Percentiles rank a stretch among this genome's conserved stretches.
Evolutionary conservation across 2,888 invertebrate genomes (phyloP).

Genomic region (Pyrochroa serraticornis): DNA sequence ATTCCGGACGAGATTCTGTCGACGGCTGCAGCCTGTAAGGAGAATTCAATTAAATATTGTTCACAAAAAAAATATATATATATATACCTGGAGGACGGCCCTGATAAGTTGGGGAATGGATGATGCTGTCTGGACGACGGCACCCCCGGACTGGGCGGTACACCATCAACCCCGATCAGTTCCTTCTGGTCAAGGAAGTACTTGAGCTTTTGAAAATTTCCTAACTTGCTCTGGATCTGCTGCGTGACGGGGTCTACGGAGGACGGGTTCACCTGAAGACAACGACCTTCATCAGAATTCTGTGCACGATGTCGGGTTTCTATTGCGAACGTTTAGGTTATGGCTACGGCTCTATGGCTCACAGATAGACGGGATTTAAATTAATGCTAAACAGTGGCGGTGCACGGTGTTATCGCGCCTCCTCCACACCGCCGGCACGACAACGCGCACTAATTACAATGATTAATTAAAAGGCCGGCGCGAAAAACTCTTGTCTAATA

Average conservation of each 20-base stretch:
- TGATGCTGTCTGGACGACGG: conserved; percentile 28
- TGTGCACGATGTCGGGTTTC: conserved; percentile 18
- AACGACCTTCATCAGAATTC: conserved; percentile 35
- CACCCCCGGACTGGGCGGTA: conserved; percentile 67
- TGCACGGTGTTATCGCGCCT: background rate
- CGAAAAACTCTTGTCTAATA: no score
- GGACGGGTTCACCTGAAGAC: conserved; percentile 67
- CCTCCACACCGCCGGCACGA: background rate
- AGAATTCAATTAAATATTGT: background rate
- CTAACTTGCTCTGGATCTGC: conserved; percentile 75
- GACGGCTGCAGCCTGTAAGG: conserved; percentile 44
- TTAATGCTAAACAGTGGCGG: conserved; percentile 8
- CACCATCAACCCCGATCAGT: conserved; percentile 74
- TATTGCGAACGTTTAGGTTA: conserved; percentile 9
- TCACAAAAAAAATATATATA: no score
- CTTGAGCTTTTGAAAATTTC: conserved; percentile 72
- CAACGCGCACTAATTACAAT: background rate
- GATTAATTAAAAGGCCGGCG: no score
- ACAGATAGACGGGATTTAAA: conserved; percentile 10
- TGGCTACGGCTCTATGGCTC: conserved; percentile 12
- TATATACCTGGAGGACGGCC: conserved; percentile 13
- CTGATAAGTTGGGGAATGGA: conserved; percentile 10
- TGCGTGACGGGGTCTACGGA: conserved; percentile 69
- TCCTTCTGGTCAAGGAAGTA: conserved; percentile 67
- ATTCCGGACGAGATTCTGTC: conserved; percentile 57